These are phyloP conservation scores for Willisornis vidua DNA, from an alignment of 2,113 vertebrate species.

Conservation along the genomic window DNA sequence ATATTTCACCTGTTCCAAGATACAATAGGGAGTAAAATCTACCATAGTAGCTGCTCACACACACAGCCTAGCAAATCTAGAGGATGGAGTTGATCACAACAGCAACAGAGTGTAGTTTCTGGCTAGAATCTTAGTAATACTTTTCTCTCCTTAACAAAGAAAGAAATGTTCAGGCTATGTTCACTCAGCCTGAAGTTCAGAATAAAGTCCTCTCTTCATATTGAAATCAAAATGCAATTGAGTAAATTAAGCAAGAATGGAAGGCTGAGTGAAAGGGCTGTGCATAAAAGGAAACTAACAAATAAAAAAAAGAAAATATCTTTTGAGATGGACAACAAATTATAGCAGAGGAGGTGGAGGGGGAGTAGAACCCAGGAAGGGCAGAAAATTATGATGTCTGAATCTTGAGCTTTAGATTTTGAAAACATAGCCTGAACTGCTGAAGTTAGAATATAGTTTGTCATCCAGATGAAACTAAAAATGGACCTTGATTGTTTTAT, in stretches of 20 bases:
- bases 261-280: slow-evolving; percentile 31
- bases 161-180: neutral
- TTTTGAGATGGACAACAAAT: neutral
- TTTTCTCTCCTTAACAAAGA: slow-evolving; percentile 34
- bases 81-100: neutral
- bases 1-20: neutral
- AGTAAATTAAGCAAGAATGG: slow-evolving; percentile 43
- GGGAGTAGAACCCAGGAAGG: neutral
- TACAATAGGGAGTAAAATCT: neutral
- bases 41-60: neutral
- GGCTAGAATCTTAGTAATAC: slow-evolving; percentile 10
- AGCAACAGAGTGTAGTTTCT: neutral
- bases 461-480: neutral
- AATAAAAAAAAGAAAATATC: slow-evolving; percentile 5
- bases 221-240: slow-evolving; percentile 56
- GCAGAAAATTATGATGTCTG: neutral
- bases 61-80: neutral
- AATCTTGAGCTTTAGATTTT: neutral
- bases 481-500: neutral
- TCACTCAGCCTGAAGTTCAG: slow-evolving; percentile 14
- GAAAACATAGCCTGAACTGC: neutral
- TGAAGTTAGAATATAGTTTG: neutral
- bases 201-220: slow-evolving; percentile 13
- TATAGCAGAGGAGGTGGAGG: neutral
- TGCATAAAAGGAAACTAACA: slow-evolving; percentile 17